These are phyloP conservation scores for Xanthorhoe spadicearia DNA, from an alignment of 2,888 invertebrate genomes.

Conservation along the genomic window DNA sequence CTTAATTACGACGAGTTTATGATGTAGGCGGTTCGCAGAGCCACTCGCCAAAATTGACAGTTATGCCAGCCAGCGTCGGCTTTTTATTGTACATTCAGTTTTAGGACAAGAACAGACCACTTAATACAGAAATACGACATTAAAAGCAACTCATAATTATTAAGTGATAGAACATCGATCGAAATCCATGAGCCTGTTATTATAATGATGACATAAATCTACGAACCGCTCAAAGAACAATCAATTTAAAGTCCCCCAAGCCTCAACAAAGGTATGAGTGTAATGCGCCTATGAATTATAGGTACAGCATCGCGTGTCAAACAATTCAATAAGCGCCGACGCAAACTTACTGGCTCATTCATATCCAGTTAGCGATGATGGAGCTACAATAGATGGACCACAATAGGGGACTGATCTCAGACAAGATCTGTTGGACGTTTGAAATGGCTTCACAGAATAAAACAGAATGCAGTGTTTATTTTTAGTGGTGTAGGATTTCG, in stretches of 20 bases:
- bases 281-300: slow-evolving; percentile 30
- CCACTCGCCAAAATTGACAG: slow-evolving; percentile 38
- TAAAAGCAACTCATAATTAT: neutral
- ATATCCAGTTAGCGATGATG: slow-evolving; percentile 56
- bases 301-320: slow-evolving; percentile 58
- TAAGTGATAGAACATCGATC: neutral
- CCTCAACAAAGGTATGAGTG: slow-evolving; percentile 9
- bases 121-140: neutral
- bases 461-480: slow-evolving; percentile 23
- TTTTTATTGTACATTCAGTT: slow-evolving; percentile 23
- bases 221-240: slow-evolving; percentile 1
- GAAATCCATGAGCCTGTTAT: neutral
- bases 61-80: slow-evolving; percentile 12
- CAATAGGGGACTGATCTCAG: slow-evolving; percentile 48
- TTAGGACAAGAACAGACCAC: slow-evolving; percentile 16
- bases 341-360: slow-evolving; percentile 57
- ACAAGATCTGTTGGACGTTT: slow-evolving; percentile 38
- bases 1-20: slow-evolving; percentile 43
- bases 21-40: slow-evolving; percentile 32
- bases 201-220: neutral
- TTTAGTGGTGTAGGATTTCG: neutral
- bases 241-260: slow-evolving; percentile 14
- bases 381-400: slow-evolving; percentile 49
- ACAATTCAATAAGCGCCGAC: slow-evolving; percentile 65
- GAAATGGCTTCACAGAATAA: slow-evolving; percentile 29